phyloP scores from a whole-genome alignment of 2,113 vertebrate genomes.

The Scalopus aquaticus region DNA sequence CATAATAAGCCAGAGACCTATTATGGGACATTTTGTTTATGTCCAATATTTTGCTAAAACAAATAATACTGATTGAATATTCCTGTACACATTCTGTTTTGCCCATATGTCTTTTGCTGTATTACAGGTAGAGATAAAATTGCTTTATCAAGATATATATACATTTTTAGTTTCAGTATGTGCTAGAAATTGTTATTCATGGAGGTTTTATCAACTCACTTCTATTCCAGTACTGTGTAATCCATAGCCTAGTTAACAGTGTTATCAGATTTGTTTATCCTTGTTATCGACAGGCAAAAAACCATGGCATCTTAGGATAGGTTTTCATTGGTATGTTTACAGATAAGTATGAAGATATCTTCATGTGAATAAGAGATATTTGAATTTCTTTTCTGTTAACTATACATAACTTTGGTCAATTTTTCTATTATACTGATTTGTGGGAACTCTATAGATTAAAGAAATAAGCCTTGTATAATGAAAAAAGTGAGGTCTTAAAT shows the following conservation, averaged over 20 bases:
- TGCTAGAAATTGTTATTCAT: not conserved
- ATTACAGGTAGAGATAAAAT: constrained; percentile 22
- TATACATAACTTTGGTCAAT: not conserved
- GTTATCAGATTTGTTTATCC: not conserved
- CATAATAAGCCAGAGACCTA: not conserved
- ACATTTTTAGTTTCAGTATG: constrained; percentile 1
- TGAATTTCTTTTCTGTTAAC: not conserved
- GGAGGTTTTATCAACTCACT: not conserved
- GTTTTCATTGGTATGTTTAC: not conserved
- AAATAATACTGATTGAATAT: not conserved
- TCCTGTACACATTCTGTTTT: not conserved
- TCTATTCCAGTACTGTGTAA: not conserved
- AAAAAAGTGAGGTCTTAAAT: not conserved
- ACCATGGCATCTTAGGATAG: not conserved
- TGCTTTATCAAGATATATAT: not conserved
- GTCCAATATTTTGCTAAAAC: not conserved
- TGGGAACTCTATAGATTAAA: not conserved
- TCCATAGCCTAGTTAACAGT: not conserved
- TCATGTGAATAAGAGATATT: not conserved
- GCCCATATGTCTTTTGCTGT: not conserved
- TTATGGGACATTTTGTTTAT: not conserved
- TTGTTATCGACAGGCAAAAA: not conserved
- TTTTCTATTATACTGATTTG: not conserved
- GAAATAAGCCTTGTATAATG: not conserved
- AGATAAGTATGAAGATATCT: not conserved